Conservation (phyloP, 2,888 invertebrate genomes). For the Neoascia interrupta region DNA sequence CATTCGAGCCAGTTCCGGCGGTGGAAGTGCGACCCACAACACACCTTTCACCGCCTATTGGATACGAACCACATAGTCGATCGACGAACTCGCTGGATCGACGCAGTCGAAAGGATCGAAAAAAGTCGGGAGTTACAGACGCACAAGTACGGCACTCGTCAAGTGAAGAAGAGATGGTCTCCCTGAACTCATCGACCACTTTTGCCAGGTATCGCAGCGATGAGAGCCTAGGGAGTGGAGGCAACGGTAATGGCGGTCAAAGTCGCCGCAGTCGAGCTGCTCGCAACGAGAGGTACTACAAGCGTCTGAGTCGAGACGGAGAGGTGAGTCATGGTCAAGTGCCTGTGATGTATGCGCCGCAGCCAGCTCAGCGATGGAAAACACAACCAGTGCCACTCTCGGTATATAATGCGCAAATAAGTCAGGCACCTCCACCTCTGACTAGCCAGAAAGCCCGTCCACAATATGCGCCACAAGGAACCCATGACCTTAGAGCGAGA, state of each 20-base stretch:
- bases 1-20: constrained; percentile 75
- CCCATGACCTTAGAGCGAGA: constrained; percentile 68
- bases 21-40: constrained; percentile 35
- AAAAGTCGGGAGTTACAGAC: constrained; percentile 20
- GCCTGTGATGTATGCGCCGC: constrained; percentile 74
- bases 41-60: constrained; percentile 33
- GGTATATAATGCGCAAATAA: constrained; percentile 72
- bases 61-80: constrained; percentile 71
- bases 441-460: constrained; percentile 7
- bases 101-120: constrained; percentile 63
- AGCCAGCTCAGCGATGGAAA: constrained; percentile 81
- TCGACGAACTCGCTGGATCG: constrained; percentile 76
- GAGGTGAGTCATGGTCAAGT: constrained; percentile 79
- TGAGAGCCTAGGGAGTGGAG: constrained; percentile 83
- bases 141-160: constrained; percentile 71
- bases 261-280: constrained; percentile 86
- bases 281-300: constrained; percentile 89
- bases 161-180: constrained; percentile 81
- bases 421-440: not conserved
- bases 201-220: constrained; percentile 86
- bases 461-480: constrained; percentile 52
- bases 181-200: constrained; percentile 85
- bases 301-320: constrained; percentile 86
- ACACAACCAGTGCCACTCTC: constrained; percentile 80
- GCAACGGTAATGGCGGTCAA: constrained; percentile 78